phyloP scores from a whole-genome alignment of 2,113 vertebrate genomes.

The Urocynchramus pylzowi region DNA sequence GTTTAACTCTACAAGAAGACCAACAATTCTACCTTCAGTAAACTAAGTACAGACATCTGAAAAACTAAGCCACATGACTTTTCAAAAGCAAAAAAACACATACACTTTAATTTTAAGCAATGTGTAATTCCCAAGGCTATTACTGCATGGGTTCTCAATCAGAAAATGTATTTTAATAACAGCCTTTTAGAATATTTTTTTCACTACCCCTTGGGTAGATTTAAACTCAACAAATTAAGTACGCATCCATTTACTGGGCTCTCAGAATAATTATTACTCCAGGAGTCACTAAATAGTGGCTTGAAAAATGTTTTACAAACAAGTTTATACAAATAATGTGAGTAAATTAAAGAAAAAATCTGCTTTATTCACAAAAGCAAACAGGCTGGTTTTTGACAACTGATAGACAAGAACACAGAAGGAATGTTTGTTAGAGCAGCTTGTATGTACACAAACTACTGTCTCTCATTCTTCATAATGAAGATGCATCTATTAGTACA shows the following conservation, averaged over 20 bases:
- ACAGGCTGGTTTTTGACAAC: background rate
- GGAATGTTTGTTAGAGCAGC: background rate
- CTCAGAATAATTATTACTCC: background rate
- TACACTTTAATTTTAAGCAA: background rate
- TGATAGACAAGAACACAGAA: background rate
- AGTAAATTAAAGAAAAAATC: background rate
- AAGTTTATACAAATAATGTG: slow-evolving; percentile 7
- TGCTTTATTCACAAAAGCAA: background rate
- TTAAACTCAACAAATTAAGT: background rate
- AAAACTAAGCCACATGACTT: background rate
- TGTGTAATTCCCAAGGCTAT: background rate
- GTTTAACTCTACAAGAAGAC: slow-evolving; percentile 2
- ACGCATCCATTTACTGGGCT: background rate
- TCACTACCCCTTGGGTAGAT: background rate
- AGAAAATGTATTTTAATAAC: background rate
- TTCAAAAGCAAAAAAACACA: background rate
- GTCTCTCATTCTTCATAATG: background rate
- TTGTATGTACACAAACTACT: background rate
- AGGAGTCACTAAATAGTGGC: background rate
- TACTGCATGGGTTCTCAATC: background rate
- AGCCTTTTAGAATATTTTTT: background rate
- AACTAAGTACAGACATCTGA: background rate
- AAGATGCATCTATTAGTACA: background rate
- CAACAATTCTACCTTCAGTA: background rate
- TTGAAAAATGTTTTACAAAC: background rate